Evolutionary conservation across 2,797 vertebrate genomes (phyloP), one percentile per base, ranked within the genome.

Genomic region (Enoplosus armatus): DNA sequence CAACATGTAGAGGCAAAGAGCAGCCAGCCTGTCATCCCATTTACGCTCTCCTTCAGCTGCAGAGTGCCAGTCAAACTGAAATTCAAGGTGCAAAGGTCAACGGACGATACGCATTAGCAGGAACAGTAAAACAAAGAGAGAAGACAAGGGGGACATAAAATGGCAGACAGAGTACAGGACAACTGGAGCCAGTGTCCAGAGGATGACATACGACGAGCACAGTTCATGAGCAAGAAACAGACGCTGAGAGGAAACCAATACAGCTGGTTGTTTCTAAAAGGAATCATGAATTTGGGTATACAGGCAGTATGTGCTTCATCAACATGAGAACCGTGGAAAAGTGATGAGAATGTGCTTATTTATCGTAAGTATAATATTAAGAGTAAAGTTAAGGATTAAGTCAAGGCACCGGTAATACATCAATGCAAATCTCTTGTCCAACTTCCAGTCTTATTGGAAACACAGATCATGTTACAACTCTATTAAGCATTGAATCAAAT

Each of bases 121-220:
- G 35, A 39, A 82, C 60, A 64, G 22, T 87, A 78, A 80, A 93
- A 81, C n/a, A 90, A 75, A 63, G 3, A 55, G 56, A 65, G 27
- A 66, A 33, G 51, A 79, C 64, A 55, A 69, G 47, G 59, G 71
- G 80, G 73, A 51, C 70, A 85, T 77, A 77, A 89, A 91, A 82
- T 12, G 59, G 84, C 75, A 90, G 90, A 79, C 76, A 33, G 82
- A 60, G 61, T 3, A 56, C 20, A 9, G 69, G 31, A 82, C 1
- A 75, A 26, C 86, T 90, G 91, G 90, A 91, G 92, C 91, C 92
- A 71, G 73, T 78, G 90, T 85, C 91, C 73, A 20, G 6, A 65
- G 67, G 66, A 85, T 87, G 87, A 93, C 67, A 77, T 77, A 91
- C 33, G 64, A 61, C 2, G 0, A 71, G 75, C 16, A 59, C 0